Evolutionary conservation across 2,888 invertebrate species (phyloP).

Genomic region (Brachylomia viminalis): DNA sequence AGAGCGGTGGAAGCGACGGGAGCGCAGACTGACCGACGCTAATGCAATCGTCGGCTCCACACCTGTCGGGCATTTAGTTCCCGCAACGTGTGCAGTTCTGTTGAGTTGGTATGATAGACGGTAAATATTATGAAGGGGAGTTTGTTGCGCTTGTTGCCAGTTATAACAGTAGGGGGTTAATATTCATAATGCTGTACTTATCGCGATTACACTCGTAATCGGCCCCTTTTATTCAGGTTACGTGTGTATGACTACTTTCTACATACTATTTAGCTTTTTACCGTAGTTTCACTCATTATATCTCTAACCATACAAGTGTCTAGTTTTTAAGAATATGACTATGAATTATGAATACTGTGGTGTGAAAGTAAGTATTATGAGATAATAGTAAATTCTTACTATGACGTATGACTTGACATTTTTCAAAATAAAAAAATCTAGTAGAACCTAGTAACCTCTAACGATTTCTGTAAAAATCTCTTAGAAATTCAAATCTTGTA

Average conservation of each 20-base stretch:
- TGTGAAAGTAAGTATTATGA: no score
- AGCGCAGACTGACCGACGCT: slow-evolving; percentile 50
- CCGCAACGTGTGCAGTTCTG: slow-evolving; percentile 8
- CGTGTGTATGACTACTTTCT: neutral
- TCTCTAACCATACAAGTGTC: neutral
- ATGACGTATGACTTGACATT: no score
- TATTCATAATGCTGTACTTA: neutral
- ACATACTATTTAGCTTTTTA: neutral
- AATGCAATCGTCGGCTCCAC: slow-evolving; percentile 52
- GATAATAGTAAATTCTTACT: no score
- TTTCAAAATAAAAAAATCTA: no score
- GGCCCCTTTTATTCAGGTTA: neutral
- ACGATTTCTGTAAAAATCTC: no score
- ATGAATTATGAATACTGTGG: no score
- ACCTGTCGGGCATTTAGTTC: slow-evolving; percentile 45
- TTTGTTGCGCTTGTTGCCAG: no score
- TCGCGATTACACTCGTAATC: neutral
- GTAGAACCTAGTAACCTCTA: no score
- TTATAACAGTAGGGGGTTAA: no score
- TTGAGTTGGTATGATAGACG: slow-evolving; percentile 4
- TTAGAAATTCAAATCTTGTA: neutral
- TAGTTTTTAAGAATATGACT: no score
- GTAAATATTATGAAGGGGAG: slow-evolving; percentile 20
- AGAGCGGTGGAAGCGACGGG: slow-evolving; percentile 15
- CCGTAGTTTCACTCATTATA: neutral